phyloP scores from a whole-genome alignment of 2,797 vertebrate genomes.

The Chiroxiphia lanceolata region DNA sequence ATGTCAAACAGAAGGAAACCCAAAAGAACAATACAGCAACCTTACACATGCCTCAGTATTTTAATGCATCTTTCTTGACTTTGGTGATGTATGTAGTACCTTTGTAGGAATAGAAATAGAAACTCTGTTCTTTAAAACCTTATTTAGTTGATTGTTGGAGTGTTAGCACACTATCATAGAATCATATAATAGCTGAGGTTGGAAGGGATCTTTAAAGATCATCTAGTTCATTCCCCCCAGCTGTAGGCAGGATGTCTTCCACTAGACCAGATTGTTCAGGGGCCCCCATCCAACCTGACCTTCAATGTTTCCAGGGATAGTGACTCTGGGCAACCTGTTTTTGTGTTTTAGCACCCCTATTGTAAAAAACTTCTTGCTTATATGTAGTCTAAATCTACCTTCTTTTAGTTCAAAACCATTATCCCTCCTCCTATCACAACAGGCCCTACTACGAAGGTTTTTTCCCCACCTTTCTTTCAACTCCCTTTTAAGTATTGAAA shows the following conservation, averaged over 20 bases:
- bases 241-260: neutral
- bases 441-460: neutral
- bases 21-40: neutral
- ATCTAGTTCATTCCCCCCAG: neutral
- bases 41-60: neutral
- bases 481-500: neutral
- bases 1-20: neutral
- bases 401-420: neutral
- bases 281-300: no score
- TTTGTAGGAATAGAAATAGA: slow-evolving; percentile 8
- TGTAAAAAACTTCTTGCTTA: neutral
- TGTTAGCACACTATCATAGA: neutral
- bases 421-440: neutral
- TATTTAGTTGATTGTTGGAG: neutral
- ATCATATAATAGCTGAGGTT: neutral
- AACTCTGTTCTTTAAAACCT: neutral
- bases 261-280: neutral
- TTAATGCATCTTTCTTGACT: neutral
- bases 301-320: neutral
- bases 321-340: neutral
- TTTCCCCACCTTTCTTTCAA: neutral
- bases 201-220: neutral
- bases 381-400: neutral
- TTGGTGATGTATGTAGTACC: neutral
- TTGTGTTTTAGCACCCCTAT: neutral